Base-by-base conservation (phyloP, 2,113 vertebrate genomes). In the Ciconia maguari region DNA sequence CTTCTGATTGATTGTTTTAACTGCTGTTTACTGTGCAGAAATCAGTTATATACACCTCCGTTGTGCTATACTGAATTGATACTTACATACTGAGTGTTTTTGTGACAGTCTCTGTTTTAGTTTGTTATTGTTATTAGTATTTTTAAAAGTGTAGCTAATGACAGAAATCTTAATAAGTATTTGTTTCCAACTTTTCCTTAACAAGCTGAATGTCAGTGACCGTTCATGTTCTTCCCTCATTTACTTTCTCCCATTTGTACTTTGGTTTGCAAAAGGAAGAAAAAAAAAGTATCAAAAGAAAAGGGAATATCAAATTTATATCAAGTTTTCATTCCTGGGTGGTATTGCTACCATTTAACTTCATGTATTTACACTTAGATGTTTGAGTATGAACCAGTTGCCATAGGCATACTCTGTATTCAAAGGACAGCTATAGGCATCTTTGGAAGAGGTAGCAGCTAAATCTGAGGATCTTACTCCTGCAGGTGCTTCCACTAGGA, bases 301-400 rank as follows among this genome's bases (percentile, higher is more conserved):
- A 92, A 60, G 4, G 7, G 38, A 84, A 82, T 84, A 89, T 60
- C 10, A 71, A 54, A 36, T 89, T 66, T 82, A 82, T 89, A 91
- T 89, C 48, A 91, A 87, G 60, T 87, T 94, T 87, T 89, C 44
- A 60, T 91, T 93, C 30, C 48, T 91, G 87, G 89, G 94, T 96
- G 89, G 91, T 95, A 95, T 71, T 83, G 51, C 16, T 89, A 60
- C 89, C 10, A 51, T 87, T 94, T 83, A 70, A 77, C 29, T 87
- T 89, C 11, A 15, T 24, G 26, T 92, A 89, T 95, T 94, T 91
- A 91, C n/a, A 57, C 48, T 95, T 60, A 52, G n/a, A 70, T 66
- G 4, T 87, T 66, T 87, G 85, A 79, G 41, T 46, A 49, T 32
- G 55, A 94, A 90, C 25, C 22, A 42, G 42, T 95, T 91, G 91